Base-by-base conservation (phyloP, 2,113 vertebrate species). In the Haliaeetus leucogaster region DNA sequence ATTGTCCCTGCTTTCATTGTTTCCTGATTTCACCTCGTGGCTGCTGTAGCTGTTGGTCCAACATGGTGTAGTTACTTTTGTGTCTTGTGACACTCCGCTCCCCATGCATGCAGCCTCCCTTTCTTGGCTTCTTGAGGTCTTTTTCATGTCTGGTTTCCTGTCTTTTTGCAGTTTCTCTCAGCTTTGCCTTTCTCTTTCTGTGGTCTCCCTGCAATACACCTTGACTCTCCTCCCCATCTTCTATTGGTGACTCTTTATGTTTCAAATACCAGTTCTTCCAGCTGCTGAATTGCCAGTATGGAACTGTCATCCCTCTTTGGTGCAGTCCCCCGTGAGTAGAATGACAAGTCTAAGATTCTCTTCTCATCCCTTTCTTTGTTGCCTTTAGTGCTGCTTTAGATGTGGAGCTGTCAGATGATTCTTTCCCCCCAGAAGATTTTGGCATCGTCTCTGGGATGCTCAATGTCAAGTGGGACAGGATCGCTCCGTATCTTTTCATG, bases 391-490 rank as follows among this genome's bases (percentile, higher is more conserved):
- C 99, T 70, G 99, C 99, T 6, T 96, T 99, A 34, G 99, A 99
- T 26, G 99, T 99, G 86, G 99, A 99, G 85, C 97, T 99, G 48
- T 99, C 99, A 0, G 99, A 99, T n/a, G 99, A 99, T 72, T 99
- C 99, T 6, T 99, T 99, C 65, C 99, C 99, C 11, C 99, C 99
- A 0, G 99, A 99, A 92, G 99, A 99, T 86, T 99, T 99, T 7
- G 99, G 99, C 73, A 99, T 99, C 1, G 99, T 99, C 42, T 99
- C 99, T 1, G 99, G 99, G 83, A 99, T 99, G 99, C 97, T 99
- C 74, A 99, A 98, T 0, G 99, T 99, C 65, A 99, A 99, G 74
- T 99, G 99, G 99, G 99, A 99, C 97, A 97, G 99, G 42, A 99
- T 99, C 3, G 99, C 99, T 20, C 99, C 99, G 98, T 99, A 99